phyloP scores from a whole-genome alignment of 2,888 invertebrate species.

The Erpobdella octoculata region DNA sequence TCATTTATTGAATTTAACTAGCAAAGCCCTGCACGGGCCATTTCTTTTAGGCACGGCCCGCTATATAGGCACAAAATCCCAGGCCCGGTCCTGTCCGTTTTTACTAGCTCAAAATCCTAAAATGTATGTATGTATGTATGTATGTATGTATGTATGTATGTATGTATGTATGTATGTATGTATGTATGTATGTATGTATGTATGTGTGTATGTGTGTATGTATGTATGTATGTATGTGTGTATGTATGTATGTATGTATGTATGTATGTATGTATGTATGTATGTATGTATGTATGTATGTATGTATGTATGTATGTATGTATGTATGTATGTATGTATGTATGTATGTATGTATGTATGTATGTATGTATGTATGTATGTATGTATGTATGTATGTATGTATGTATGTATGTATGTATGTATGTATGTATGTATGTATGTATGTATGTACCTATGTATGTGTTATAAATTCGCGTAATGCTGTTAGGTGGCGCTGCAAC shows the following conservation, averaged over 20 bases:
- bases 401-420: not conserved
- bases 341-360: not conserved
- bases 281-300: not conserved
- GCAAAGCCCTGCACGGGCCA: too few species aligned
- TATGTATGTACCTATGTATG: too few species aligned
- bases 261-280: not conserved
- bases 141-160: constrained; percentile 7
- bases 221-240: not conserved
- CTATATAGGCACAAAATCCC: too few species aligned
- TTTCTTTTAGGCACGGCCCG: too few species aligned
- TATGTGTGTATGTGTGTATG: constrained; percentile 25
- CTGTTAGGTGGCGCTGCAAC: too few species aligned
- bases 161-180: constrained; percentile 27
- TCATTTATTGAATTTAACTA: too few species aligned
- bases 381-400: constrained; percentile 1
- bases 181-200: constrained; percentile 29
- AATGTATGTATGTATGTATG: too few species aligned
- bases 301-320: constrained; percentile 10
- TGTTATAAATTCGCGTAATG: too few species aligned
- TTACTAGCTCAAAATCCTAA: too few species aligned
- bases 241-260: not conserved
- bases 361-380: not conserved
- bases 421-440: not conserved
- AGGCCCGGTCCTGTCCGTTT: too few species aligned
- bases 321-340: not conserved